Evolutionary conservation across 1,140 invertebrate genomes (phyloP).

Genomic region (Tetragonula clypearis): DNA sequence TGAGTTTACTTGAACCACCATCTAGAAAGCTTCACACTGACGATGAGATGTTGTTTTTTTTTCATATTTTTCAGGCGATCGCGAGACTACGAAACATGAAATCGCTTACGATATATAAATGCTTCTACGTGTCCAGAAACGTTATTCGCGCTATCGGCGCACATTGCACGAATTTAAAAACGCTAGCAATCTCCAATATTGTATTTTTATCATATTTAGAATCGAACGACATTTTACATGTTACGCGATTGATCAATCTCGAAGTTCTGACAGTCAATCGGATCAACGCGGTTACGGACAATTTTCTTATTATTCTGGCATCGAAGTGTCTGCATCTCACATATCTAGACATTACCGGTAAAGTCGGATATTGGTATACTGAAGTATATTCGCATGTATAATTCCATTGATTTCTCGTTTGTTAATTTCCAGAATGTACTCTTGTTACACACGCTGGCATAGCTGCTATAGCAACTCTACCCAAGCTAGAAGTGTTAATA

Average conservation of each 20-base stretch:
- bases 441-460: constrained; percentile 45
- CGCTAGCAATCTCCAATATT: constrained; percentile 48
- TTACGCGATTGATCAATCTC: constrained; percentile 67
- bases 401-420: too few relatives aligned
- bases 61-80: constrained; percentile 60
- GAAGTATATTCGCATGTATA: too few relatives aligned
- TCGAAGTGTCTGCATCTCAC: constrained; percentile 61
- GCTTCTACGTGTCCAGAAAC: constrained; percentile 47
- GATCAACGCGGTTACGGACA: constrained; percentile 52
- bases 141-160: constrained; percentile 59
- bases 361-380: not conserved
- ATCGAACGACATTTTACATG: constrained; percentile 43
- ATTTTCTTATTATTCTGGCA: constrained; percentile 56
- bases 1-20: not conserved
- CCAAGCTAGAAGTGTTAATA: constrained; percentile 64
- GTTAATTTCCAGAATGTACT: constrained; percentile 27
- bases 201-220: not conserved
- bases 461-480: constrained; percentile 53
- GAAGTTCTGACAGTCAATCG: constrained; percentile 58
- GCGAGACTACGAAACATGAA: constrained; percentile 61
- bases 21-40: not conserved
- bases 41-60: not conserved
- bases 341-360: constrained; percentile 65
- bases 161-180: constrained; percentile 56
- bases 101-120: constrained; percentile 56